These are phyloP conservation scores for Heliconius aoede DNA, from an alignment of 2,888 invertebrate species.

Conservation along the genomic window DNA sequence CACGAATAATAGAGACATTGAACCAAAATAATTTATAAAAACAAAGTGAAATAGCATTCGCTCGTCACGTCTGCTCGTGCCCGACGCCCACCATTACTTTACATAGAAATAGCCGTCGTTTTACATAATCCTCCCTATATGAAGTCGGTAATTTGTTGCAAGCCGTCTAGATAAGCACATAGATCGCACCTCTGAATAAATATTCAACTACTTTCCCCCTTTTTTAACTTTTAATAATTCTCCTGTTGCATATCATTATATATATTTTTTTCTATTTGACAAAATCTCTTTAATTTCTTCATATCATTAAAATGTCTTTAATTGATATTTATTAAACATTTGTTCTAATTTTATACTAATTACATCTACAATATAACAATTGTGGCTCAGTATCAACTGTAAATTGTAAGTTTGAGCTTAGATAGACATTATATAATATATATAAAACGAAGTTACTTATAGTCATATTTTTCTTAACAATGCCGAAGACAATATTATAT, in stretches of 20 bases:
- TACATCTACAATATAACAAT: neutral
- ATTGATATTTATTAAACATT: neutral
- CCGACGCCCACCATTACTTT: conserved; percentile 78
- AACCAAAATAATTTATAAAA: conserved; percentile 29
- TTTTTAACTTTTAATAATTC: conserved; percentile 36
- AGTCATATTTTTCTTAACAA: too few relatives aligned
- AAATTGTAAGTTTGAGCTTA: too few relatives aligned
- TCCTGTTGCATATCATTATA: conserved; percentile 1
- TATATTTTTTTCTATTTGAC: neutral
- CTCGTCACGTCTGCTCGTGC: conserved; percentile 57
- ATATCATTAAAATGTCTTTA: neutral
- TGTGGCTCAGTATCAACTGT: too few relatives aligned
- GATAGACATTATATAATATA: too few relatives aligned
- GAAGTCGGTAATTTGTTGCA: conserved; percentile 80
- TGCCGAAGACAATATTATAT: too few relatives aligned
- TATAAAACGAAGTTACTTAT: too few relatives aligned
- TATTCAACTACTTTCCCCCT: conserved; percentile 60
- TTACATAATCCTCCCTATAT: conserved; percentile 81
- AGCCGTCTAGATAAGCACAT: conserved; percentile 79
- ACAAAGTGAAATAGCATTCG: conserved; percentile 37
- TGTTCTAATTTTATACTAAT: neutral
- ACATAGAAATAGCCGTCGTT: conserved; percentile 82
- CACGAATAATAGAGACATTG: neutral
- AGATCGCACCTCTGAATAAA: conserved; percentile 73
- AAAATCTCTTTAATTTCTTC: neutral